Evolutionary conservation across 1,140 invertebrate species (phyloP).

Genomic region (Nebria ingens): DNA sequence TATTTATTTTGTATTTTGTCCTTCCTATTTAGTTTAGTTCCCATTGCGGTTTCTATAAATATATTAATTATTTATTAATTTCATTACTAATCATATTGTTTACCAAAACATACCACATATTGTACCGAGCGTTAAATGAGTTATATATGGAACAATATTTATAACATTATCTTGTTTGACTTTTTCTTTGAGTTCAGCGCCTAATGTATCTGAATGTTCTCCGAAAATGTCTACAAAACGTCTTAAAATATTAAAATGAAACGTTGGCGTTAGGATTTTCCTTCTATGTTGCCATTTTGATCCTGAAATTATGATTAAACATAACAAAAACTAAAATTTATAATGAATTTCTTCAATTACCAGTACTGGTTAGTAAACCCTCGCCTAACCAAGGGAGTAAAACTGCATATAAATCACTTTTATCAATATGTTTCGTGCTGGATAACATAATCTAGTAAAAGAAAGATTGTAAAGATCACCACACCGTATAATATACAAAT

Average conservation of each 20-base stretch:
- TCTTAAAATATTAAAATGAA: slow-evolving; percentile 68
- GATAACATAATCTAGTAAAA: neutral
- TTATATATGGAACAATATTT: slow-evolving; percentile 46
- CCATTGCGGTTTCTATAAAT: slow-evolving; percentile 67
- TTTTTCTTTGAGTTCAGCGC: slow-evolving; percentile 37
- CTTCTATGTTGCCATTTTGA: slow-evolving; percentile 55
- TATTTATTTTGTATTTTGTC: slow-evolving; percentile 44
- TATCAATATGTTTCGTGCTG: neutral
- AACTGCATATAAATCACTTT: slow-evolving; percentile 26
- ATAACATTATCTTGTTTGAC: slow-evolving; percentile 29
- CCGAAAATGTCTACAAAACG: slow-evolving; percentile 60
- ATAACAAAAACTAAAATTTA: no score
- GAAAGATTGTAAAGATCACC: no score
- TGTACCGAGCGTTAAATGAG: slow-evolving; percentile 50
- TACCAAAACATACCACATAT: slow-evolving; percentile 46
- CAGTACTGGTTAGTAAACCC: slow-evolving; percentile 49
- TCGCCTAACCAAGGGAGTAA: slow-evolving; percentile 53
- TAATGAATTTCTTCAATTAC: no score
- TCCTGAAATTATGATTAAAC: slow-evolving; percentile 37
- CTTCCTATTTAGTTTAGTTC: slow-evolving; percentile 52
- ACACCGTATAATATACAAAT: no score
- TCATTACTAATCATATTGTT: slow-evolving; percentile 10
- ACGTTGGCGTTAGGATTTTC: slow-evolving; percentile 65
- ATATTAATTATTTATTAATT: slow-evolving; percentile 1
- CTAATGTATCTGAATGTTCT: slow-evolving; percentile 46